Evolutionary conservation across 2,113 vertebrate species (phyloP).

Genomic region (Emydocephalus ijimae): DNA sequence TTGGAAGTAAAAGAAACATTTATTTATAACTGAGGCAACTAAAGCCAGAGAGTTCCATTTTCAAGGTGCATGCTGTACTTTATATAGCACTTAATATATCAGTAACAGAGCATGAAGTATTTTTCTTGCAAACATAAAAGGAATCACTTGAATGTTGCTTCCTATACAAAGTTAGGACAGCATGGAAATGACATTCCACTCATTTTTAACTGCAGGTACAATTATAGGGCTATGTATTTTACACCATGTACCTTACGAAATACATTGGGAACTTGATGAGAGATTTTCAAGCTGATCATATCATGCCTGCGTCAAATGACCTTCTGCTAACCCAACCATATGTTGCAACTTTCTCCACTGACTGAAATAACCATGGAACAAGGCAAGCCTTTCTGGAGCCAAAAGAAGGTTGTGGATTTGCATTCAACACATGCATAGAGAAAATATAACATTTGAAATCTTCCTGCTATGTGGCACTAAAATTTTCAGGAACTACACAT

Average conservation of each 20-base stretch:
- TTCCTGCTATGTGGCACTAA: background rate
- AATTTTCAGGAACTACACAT: background rate
- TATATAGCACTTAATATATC: constrained; percentile 53
- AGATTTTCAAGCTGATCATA: background rate
- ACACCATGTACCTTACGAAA: constrained; percentile 1
- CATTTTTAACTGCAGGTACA: background rate
- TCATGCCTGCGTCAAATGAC: background rate
- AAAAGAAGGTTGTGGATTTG: background rate
- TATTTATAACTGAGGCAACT: constrained; percentile 51
- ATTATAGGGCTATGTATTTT: background rate
- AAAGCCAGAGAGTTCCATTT: constrained; percentile 51
- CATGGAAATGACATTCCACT: background rate
- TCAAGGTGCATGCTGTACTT: constrained; percentile 49
- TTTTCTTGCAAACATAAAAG: background rate
- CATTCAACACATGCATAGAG: background rate
- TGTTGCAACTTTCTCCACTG: background rate
- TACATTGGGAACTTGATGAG: background rate
- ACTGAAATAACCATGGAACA: background rate
- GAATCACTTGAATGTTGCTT: constrained; percentile 9
- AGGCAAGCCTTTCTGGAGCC: background rate
- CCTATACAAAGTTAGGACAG: background rate
- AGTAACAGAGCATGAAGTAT: constrained; percentile 28
- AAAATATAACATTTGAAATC: background rate
- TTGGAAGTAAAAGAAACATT: constrained; percentile 30
- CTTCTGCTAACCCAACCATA: background rate